Conservation (phyloP, 1,140 invertebrate genomes). For the Mamestra configurata region DNA sequence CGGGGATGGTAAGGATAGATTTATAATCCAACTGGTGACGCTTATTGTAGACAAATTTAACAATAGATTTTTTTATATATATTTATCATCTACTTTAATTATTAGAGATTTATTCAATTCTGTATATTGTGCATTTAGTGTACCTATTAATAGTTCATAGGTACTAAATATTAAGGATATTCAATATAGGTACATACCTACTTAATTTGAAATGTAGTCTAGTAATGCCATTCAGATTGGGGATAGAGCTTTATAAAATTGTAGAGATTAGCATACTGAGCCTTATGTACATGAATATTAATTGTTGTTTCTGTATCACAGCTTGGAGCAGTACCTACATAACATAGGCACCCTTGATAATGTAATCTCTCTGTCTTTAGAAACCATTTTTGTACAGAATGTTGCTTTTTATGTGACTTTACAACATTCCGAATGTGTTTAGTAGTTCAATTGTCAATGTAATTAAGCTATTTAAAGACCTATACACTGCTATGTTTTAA, state of each 20-base stretch:
- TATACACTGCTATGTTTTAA: slow-evolving; percentile 42
- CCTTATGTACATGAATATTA: slow-evolving; percentile 63
- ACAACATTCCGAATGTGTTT: slow-evolving; percentile 55
- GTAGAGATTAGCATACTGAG: slow-evolving; percentile 77
- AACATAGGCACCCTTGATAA: slow-evolving; percentile 45
- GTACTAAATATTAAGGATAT: slow-evolving; percentile 49
- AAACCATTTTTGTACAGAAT: slow-evolving; percentile 50
- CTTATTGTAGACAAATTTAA: slow-evolving; percentile 82
- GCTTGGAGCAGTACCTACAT: slow-evolving; percentile 57
- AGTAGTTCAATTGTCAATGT: slow-evolving; percentile 43
- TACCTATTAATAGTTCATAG: slow-evolving; percentile 66
- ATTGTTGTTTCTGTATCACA: slow-evolving; percentile 62
- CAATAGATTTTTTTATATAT: slow-evolving; percentile 83
- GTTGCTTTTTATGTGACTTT: slow-evolving; percentile 50
- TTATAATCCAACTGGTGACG: slow-evolving; percentile 82
- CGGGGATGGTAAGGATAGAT: slow-evolving; percentile 78
- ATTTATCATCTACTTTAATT: slow-evolving; percentile 80
- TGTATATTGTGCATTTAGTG: slow-evolving; percentile 82
- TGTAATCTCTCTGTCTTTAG: slow-evolving; percentile 21
- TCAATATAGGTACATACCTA: slow-evolving; percentile 46
- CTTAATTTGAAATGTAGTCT: slow-evolving; percentile 59
- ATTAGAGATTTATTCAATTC: slow-evolving; percentile 70
- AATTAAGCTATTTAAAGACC: slow-evolving; percentile 46
- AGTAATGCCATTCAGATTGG: slow-evolving; percentile 83
- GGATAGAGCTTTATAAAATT: slow-evolving; percentile 87